A percentile compares a stretch with the other conserved stretches of the same genome.
phyloP scores from a whole-genome alignment of 2,113 vertebrate species.

The Oostethus manadensis region DNA sequence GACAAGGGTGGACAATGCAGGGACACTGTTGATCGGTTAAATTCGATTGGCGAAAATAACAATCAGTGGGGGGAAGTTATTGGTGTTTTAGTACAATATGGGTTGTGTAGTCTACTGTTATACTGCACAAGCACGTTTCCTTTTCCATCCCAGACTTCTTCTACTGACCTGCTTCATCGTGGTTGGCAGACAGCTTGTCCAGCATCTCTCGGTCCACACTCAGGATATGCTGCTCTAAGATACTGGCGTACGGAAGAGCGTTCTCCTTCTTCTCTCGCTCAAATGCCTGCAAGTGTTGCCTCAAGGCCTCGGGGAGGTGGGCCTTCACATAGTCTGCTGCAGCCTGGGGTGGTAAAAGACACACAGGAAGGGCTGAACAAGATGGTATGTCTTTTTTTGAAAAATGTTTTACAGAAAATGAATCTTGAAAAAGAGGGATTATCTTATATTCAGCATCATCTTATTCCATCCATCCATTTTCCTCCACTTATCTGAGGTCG shows the following conservation, averaged over 20 bases:
- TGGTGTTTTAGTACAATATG: too few species aligned
- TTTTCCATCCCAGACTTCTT: neutral
- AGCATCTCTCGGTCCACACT: constrained; percentile 90
- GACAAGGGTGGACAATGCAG: too few species aligned
- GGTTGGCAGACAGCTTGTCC: constrained; percentile 87
- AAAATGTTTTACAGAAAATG: too few species aligned
- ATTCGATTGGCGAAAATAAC: too few species aligned
- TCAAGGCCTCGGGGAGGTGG: constrained; percentile 86
- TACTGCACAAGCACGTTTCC: too few species aligned
- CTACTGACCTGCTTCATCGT: constrained; percentile 90
- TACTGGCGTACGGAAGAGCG: constrained; percentile 81
- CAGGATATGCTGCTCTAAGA: constrained; percentile 93
- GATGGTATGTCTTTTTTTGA: neutral
- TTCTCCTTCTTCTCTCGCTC: constrained; percentile 92
- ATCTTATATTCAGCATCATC: too few species aligned
- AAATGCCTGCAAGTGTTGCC: constrained; percentile 88
- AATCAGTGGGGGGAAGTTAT: too few species aligned
- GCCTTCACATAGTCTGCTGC: constrained; percentile 94
- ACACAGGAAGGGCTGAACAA: neutral
- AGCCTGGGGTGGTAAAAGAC: constrained; percentile 65
- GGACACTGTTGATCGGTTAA: too few species aligned
- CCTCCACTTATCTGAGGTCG: too few species aligned
- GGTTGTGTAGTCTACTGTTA: too few species aligned
- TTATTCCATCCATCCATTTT: too few species aligned
- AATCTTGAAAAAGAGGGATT: too few species aligned